Percentiles rank a stretch among this genome's conserved stretches.
phyloP scores from a whole-genome alignment of 1,140 invertebrate genomes.

The Parasteatoda tepidariorum region DNA sequence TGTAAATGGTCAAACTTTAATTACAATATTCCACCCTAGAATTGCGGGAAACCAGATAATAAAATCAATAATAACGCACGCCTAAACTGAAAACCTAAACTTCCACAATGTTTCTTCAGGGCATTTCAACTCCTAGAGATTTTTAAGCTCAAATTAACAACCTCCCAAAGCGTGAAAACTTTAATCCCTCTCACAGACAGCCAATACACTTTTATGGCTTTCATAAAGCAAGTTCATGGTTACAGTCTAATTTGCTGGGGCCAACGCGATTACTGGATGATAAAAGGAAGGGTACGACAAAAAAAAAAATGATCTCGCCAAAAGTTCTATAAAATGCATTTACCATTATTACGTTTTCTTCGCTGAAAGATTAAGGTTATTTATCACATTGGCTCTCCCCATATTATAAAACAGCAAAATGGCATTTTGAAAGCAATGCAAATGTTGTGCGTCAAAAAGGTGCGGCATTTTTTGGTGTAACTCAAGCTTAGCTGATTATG shows the following conservation, averaged over 20 bases:
- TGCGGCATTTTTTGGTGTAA: not conserved
- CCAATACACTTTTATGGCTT: not conserved
- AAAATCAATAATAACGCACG: no score
- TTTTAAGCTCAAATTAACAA: conserved; percentile 27
- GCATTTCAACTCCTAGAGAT: no score
- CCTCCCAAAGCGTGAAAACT: conserved; percentile 34
- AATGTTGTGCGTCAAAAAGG: not conserved
- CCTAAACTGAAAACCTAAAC: no score
- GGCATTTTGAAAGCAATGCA: no score
- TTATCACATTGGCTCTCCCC: no score
- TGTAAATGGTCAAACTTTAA: no score
- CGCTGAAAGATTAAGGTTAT: conserved; percentile 32
- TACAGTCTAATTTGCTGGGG: conserved; percentile 20
- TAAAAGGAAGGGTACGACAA: not conserved
- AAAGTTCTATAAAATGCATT: not conserved
- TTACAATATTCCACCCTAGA: no score
- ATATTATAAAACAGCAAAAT: no score
- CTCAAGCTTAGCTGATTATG: conserved; percentile 12
- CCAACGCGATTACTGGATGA: not conserved
- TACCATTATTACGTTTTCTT: conserved; percentile 29
- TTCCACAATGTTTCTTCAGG: no score
- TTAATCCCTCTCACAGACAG: conserved; percentile 28
- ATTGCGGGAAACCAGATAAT: no score
- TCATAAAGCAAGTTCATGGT: conserved; percentile 18
- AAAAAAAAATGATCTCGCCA: not conserved